Evolutionary conservation across 1,140 invertebrate genomes (phyloP).

Genomic region (Dendrolimus kikuchii): DNA sequence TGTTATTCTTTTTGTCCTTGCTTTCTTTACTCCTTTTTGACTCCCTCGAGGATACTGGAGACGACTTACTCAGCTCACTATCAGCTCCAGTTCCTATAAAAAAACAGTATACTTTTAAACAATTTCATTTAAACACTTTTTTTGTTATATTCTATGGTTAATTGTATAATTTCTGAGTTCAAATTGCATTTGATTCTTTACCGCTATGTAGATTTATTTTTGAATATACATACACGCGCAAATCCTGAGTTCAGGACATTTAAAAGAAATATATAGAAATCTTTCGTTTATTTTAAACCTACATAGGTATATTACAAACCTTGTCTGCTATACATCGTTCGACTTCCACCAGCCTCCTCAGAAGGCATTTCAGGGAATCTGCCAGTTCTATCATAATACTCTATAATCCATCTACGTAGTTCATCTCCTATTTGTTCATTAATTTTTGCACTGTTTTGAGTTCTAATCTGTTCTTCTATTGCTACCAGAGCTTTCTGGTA

Average conservation of each 20-base stretch:
- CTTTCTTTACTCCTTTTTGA: constrained; percentile 82
- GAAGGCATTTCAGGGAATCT: constrained; percentile 93
- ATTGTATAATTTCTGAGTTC: no score
- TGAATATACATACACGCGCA: neutral
- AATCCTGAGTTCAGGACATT: neutral
- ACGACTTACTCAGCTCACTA: constrained; percentile 84
- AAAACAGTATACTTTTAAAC: neutral
- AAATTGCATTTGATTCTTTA: no score
- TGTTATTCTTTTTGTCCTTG: constrained; percentile 60
- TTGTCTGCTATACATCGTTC: constrained; percentile 85
- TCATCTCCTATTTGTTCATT: constrained; percentile 89
- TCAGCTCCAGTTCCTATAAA: constrained; percentile 74
- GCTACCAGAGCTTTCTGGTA: constrained; percentile 75
- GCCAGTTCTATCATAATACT: constrained; percentile 84
- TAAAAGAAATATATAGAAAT: neutral
- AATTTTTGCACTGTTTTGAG: constrained; percentile 77
- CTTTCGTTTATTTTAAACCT: neutral
- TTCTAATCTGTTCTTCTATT: constrained; percentile 75
- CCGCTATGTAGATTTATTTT: neutral
- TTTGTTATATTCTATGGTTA: no score
- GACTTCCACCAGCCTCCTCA: constrained; percentile 90
- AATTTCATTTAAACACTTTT: no score
- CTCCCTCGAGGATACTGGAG: constrained; percentile 82
- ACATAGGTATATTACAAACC: constrained; percentile 44
- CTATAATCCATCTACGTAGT: constrained; percentile 88